phyloP scores from a whole-genome alignment of 2,797 vertebrate species.

The Phoebastria nigripes region DNA sequence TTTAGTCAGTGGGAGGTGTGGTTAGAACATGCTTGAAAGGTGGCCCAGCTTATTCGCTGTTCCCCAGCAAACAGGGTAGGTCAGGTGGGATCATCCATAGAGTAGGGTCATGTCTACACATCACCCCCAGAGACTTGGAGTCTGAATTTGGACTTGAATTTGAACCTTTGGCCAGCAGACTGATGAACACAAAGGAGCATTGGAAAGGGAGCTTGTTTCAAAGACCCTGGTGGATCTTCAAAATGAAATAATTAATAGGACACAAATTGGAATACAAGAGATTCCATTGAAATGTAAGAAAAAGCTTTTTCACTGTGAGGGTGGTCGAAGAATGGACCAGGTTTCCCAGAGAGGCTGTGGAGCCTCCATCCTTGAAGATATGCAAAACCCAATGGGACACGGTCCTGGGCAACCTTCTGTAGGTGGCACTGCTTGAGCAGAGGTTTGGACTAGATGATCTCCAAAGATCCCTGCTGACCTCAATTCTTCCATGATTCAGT shows the following conservation, averaged over 20 bases:
- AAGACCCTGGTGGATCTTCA: not conserved
- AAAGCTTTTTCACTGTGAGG: not conserved
- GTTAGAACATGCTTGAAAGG: not conserved
- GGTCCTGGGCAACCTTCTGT: not conserved
- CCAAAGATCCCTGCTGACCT: not conserved
- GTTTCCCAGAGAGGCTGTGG: not conserved
- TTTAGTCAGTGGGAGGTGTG: not conserved
- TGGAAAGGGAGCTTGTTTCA: not conserved
- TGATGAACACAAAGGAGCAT: accelerated
- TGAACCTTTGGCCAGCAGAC: not conserved
- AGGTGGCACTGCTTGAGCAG: not conserved
- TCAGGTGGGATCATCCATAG: not conserved
- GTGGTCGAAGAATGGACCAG: not conserved
- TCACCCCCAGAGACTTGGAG: not conserved
- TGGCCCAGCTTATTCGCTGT: not conserved
- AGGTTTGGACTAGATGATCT: not conserved
- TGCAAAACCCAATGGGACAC: accelerated
- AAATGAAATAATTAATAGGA: not conserved
- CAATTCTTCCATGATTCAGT: not conserved
- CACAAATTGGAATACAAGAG: not conserved
- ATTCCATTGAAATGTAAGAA: not conserved
- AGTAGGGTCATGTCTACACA: not conserved
- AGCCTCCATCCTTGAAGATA: not conserved
- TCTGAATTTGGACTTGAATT: not conserved
- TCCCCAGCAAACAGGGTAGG: accelerated